Percentiles rank a stretch among this genome's conserved stretches.
These are phyloP conservation scores for Echinometra lucunter DNA, from an alignment of 53 echinoderm and acorn worm species.

Conservation along the genomic window DNA sequence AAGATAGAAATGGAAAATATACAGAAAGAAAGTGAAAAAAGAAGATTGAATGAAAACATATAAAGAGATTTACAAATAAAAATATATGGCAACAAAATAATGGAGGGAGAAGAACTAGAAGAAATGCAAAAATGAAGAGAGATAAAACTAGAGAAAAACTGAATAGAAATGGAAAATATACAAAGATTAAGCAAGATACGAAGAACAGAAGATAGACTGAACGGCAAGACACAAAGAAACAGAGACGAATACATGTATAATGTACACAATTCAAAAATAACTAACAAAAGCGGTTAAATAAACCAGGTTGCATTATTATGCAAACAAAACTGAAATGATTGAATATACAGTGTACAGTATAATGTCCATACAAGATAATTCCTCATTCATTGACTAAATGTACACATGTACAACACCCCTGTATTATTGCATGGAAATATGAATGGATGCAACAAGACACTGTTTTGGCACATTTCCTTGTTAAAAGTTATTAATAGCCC, in stretches of 20 bases:
- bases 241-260: too few species aligned
- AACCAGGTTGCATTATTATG: not conserved
- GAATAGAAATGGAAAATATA: too few species aligned
- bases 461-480: not conserved
- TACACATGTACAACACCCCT: not conserved
- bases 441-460: not conserved
- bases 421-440: not conserved
- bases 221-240: too few species aligned
- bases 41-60: too few species aligned
- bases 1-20: too few species aligned
- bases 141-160: too few species aligned
- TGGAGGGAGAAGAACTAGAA: too few species aligned
- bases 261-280: not conserved
- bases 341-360: not conserved
- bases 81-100: too few species aligned
- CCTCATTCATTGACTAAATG: not conserved
- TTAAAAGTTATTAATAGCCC: slow-evolving; percentile 6
- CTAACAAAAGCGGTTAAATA: not conserved
- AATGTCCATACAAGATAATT: not conserved
- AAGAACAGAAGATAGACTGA: too few species aligned
- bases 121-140: too few species aligned
- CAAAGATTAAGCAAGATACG: not conserved
- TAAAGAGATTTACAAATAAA: too few species aligned
- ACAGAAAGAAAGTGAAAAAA: too few species aligned
- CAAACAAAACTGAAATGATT: not conserved